Base-by-base conservation (phyloP, 2,797 vertebrate genomes). In the Helostoma temminkii region DNA sequence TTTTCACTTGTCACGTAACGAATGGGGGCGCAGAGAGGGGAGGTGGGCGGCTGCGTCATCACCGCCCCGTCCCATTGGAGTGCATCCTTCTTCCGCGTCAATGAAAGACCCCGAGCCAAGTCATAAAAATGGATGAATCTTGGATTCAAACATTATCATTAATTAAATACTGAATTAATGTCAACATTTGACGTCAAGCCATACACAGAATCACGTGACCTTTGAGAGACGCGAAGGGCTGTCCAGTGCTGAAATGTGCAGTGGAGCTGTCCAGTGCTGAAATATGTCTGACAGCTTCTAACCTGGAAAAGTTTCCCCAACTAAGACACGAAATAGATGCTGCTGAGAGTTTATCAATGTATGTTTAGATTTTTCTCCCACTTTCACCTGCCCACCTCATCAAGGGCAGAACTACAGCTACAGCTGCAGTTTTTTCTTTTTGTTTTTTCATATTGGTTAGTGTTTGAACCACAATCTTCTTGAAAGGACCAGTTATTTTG, bases 31-130 rank as follows among this genome's bases (percentile, higher is more conserved):
- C 88, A 90, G 64, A 80, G 37, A 6, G 43, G 36, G 64, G 55
- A 26, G 46, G 74, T 52, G 66, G 80, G 66, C 9, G 94, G 93
- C 94, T 95, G 97, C 97, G 96, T 98, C 97, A 97, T 94, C 92
- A 88, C 80, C 47, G 80, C 73, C 39, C 48, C 10, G 94, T 95
- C 95, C 96, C 96, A 95, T 94, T 94, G 80, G 78, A 95, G 94
- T 91, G 92, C 90, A 91, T 69, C 89, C 62, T 45, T 80, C 93
- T 92, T 93, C 93, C 91, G 94, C 93, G 90, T 95, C 95, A 95
- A 95, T 96, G 95, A 96, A 94, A 92, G 92, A 91, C 92, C 89
- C 93, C 75, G 84, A 94, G 94, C 89, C 91, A 89, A 95, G 94
- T 94, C 94, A 95, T 95, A 91, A 88, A 73, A 61, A 74, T 58